phyloP scores from a whole-genome alignment of 2,888 invertebrate species.

The Corythucha ciliata region DNA sequence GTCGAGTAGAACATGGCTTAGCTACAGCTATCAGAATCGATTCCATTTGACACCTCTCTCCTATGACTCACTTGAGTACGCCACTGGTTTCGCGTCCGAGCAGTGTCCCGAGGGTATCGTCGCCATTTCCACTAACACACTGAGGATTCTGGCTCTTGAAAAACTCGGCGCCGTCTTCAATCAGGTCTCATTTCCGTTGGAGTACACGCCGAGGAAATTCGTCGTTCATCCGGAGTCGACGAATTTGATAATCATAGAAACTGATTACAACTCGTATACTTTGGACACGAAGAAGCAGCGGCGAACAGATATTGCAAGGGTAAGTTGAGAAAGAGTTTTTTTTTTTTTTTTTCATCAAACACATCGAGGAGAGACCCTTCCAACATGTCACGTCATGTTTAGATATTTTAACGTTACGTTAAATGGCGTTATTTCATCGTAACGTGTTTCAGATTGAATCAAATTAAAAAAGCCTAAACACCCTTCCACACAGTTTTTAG shows the following conservation, averaged over 20 bases:
- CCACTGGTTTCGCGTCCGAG: constrained; percentile 87
- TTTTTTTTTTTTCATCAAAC: constrained; percentile 1
- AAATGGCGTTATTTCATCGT: no score
- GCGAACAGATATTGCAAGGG: constrained; percentile 90
- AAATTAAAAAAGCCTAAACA: no score
- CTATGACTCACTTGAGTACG: constrained; percentile 93
- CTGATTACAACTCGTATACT: constrained; percentile 97
- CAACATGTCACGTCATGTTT: not conserved
- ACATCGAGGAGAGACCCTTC: no score
- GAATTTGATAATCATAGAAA: constrained; percentile 84
- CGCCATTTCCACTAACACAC: constrained; percentile 94
- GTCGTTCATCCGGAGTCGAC: constrained; percentile 85
- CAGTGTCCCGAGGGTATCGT: constrained; percentile 99
- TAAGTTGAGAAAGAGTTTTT: no score
- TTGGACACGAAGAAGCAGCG: constrained; percentile 90
- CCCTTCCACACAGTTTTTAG: no score
- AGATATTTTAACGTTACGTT: not conserved
- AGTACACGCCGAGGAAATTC: constrained; percentile 93
- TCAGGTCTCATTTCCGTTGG: constrained; percentile 78
- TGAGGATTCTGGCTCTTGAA: constrained; percentile 93
- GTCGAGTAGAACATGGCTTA: constrained; percentile 95
- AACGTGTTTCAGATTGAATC: no score
- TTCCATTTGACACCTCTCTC: constrained; percentile 92
- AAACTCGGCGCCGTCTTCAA: constrained; percentile 98
- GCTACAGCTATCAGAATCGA: constrained; percentile 94